Evolutionary conservation across 2,113 vertebrate species (phyloP), one percentile per base, ranked within the genome.

Genomic region (Rhinopomastus cyanomelas): DNA sequence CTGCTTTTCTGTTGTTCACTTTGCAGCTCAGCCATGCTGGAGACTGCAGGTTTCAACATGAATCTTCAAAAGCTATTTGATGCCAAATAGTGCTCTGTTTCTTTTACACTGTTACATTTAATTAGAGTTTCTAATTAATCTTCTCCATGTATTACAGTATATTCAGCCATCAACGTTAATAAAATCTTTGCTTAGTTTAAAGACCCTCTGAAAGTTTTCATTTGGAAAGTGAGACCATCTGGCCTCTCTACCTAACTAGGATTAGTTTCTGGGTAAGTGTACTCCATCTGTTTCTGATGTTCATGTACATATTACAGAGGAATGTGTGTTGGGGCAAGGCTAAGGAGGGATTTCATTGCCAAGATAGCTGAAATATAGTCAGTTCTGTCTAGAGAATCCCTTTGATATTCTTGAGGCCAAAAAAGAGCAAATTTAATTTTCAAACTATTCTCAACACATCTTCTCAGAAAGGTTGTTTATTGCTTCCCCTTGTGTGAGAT

Each of bases 71-170:
- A 37, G 66, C 62, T 71, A 48, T 83, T 96, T 87, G 71, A 88
- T 95, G 94, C 95, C 94, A 95, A 89, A 81, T 34, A 80, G 29
- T 65, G 72, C 71, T 87, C 85, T 59, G 36, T 18, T 81, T 90
- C 86, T 96, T 96, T 92, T 94, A 92, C 73, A 76, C 36, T 89
- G 95, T 56, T 97, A 89, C 92, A 71, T 96, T 94, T 96, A 96
- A 97, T 96, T 93, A 95, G 67, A 66, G 79, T 95, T 95, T 93
- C 94, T 89, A 94, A 97, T 97, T 96, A 96, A 94, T 96, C 96
- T 96, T 96, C 81, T 95, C 67, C 85, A 74, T 76, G 79, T 91
- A 96, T 94, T 93, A 90, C 56, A 81, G 92, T 82, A 90, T 90
- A 88, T 84, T 93, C 81, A 93, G 92, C 93, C 82, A 96, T 96